Conservation (phyloP, 2,888 invertebrate genomes). For the Psylliodes chrysocephalus region DNA sequence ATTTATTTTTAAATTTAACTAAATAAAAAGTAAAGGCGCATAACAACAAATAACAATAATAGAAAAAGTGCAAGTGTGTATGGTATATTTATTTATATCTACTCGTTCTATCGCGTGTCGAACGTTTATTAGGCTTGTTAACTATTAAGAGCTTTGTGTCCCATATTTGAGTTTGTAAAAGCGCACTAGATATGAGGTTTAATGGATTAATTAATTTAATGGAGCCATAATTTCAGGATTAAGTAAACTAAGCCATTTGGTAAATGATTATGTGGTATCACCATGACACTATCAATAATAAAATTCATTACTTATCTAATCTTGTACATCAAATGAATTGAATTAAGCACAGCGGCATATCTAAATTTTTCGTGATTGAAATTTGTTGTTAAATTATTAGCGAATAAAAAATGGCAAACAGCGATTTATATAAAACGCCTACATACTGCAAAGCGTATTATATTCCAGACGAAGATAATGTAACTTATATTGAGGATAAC, state of each 20-base stretch:
- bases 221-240: conserved; percentile 47
- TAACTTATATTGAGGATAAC: conserved; percentile 37
- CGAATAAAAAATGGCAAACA: conserved; percentile 31
- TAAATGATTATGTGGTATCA: conserved; percentile 52
- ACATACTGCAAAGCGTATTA: conserved; percentile 46
- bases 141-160: not conserved
- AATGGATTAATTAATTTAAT: conserved; percentile 53
- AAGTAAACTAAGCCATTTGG: conserved; percentile 51
- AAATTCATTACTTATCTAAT: conserved; percentile 49
- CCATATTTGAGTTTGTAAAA: conserved; percentile 7
- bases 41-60: not conserved
- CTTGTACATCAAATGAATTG: conserved; percentile 40
- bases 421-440: conserved; percentile 53
- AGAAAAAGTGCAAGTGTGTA: not conserved
- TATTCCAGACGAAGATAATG: conserved; percentile 33
- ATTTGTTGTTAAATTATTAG: conserved; percentile 16
- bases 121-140: not conserved
- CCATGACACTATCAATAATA: conserved; percentile 51
- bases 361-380: conserved; percentile 33
- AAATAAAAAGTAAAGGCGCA: not conserved
- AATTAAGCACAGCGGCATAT: conserved; percentile 26
- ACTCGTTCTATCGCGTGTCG: not conserved
- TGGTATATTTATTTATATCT: not conserved
- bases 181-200: conserved; percentile 4
- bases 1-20: conserved; percentile 2